These are phyloP conservation scores for Lomographa bimaculata DNA, from an alignment of 2,888 invertebrate species.

Conservation along the genomic window DNA sequence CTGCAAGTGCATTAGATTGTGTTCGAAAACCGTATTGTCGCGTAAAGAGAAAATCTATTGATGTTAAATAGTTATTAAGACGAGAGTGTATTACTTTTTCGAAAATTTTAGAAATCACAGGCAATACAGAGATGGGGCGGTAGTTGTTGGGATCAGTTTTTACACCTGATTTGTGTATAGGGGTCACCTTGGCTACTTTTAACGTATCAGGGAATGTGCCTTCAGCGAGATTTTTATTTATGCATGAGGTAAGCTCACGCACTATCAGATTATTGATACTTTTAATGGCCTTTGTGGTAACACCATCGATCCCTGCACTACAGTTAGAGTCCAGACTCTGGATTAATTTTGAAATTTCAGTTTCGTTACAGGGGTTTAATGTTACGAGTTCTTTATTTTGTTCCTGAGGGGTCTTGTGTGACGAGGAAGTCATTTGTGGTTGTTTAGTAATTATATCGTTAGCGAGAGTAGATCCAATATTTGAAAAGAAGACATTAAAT, in stretches of 20 bases:
- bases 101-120: conserved; percentile 1
- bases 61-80: no score
- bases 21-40: no score
- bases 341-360: no score
- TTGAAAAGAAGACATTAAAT: neutral
- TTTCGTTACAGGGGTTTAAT: no score
- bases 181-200: neutral
- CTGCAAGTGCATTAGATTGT: no score
- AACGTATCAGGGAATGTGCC: neutral
- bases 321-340: no score
- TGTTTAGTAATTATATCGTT: neutral
- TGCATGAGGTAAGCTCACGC: no score
- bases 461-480: neutral
- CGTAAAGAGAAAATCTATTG: no score
- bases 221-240: neutral
- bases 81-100: neutral
- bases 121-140: conserved; percentile 1
- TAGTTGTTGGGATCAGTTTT: conserved; percentile 1
- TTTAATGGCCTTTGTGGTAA: no score
- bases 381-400: no score
- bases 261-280: no score
- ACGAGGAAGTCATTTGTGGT: neutral
- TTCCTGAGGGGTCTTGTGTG: neutral
- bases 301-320: no score
- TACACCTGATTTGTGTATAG: neutral